Conservation (phyloP, 2,797 vertebrate species). For the Gymnothorax reevesii region DNA sequence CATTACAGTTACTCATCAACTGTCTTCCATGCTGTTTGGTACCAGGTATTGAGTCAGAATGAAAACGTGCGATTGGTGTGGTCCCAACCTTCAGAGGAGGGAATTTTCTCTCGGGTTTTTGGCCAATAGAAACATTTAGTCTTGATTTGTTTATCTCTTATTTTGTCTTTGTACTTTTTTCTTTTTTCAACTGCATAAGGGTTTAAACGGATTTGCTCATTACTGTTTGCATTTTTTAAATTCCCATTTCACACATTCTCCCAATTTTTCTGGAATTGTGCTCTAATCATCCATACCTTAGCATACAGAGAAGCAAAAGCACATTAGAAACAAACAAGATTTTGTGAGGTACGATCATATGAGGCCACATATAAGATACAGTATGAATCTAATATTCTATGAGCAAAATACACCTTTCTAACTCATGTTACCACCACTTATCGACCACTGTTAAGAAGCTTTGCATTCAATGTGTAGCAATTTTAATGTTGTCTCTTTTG, state of each 20-base stretch:
- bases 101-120: background rate
- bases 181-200: no score
- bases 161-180: no score
- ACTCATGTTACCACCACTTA: background rate
- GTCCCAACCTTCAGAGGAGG: background rate
- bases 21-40: conserved; percentile 67
- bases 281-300: background rate
- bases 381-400: background rate
- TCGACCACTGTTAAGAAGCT: background rate
- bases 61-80: conserved; percentile 63
- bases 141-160: no score
- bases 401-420: background rate
- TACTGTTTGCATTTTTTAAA: no score
- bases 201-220: no score
- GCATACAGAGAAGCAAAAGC: background rate
- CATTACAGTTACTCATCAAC: conserved; percentile 77
- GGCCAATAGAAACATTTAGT: background rate
- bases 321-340: background rate
- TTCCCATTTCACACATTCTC: no score
- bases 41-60: conserved; percentile 66
- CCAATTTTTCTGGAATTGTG: no score
- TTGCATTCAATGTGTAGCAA: background rate
- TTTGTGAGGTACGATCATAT: background rate
- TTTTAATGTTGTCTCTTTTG: background rate
- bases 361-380: background rate